Base-by-base conservation (phyloP, 2,888 invertebrate genomes). In the Perizoma affinitatum region DNA sequence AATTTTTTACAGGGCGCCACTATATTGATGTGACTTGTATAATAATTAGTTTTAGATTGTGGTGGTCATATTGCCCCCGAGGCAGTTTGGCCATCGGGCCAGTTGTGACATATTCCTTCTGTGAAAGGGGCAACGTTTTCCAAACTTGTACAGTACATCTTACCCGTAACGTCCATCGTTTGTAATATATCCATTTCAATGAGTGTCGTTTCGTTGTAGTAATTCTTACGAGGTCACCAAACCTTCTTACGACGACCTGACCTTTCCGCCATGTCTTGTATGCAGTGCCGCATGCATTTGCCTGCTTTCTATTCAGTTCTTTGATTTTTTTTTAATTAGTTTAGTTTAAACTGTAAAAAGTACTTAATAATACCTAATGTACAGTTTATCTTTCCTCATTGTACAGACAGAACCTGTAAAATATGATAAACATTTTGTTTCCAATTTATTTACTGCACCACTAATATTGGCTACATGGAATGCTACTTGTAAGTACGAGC, bases 71-170 rank as follows among this genome's bases (percentile, higher is more conserved):
- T 84, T 90, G 87, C 84, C 79, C 72, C 56, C 71, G 69, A 72
- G 89, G 90, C 90, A 89, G 84, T 91, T 88, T 90, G 91, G 90
- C 91, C 91, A 90, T 90, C 88, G 80, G 82, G 86, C 92, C 92
- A 94, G 94, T 94, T 95, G 96, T 96, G 96, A 96, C 96, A 96
- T 95, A 96, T 96, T 96, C 94, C 90, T 92, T 95, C 95, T 96
- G 96, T 96, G 96, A 95, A 95, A 96, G 96, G 96, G 96, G 96
- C 95, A 94, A 94, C 95, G 95, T 95, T 95, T 94, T 94, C 82
- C 83, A 85, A 87, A 84, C 83, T 89, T 90, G 90, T 90, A 90
- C 88, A 90, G 89, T 84, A 63, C 63, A 62, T 55, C 63, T 79
- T 79, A 85, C 84, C 79, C 84, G 87, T 90, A 89, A 90, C 91